A percentile compares a stretch with the other conserved stretches of the same genome.
Conservation (phyloP, 2,797 vertebrate genomes). For the Falco rusticolus region DNA sequence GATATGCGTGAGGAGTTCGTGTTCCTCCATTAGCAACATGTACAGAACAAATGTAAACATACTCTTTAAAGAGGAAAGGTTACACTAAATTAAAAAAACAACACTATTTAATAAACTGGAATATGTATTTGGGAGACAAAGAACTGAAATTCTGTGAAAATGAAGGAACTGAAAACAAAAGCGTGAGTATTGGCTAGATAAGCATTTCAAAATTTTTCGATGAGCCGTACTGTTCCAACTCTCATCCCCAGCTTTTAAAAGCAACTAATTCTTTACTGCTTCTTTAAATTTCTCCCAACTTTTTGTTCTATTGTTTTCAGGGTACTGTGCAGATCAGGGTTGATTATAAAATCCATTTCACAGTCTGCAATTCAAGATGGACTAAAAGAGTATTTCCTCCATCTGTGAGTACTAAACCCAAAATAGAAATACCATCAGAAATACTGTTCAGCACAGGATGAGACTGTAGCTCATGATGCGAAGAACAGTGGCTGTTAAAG, state of each 20-base stretch:
- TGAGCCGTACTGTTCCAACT: constrained; percentile 32
- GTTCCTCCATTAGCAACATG: neutral
- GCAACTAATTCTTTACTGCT: neutral
- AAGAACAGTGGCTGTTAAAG: neutral
- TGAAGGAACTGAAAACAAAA: constrained; percentile 19
- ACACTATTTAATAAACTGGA: neutral
- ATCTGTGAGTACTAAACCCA: neutral
- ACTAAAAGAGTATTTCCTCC: neutral
- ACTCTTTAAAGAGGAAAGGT: constrained; percentile 7
- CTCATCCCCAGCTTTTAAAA: neutral
- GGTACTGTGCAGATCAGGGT: neutral
- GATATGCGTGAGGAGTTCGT: neutral
- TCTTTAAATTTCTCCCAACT: neutral
- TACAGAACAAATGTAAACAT: constrained; percentile 42
- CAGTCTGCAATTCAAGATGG: neutral
- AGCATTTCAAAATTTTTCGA: constrained; percentile 35
- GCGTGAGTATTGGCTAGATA: neutral
- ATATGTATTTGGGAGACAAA: constrained; percentile 31
- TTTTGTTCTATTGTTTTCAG: constrained; percentile 9
- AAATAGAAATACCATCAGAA: neutral
- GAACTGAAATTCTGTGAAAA: constrained; percentile 35
- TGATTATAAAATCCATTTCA: neutral
- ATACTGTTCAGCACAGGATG: neutral
- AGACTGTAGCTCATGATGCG: neutral
- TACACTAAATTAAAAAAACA: constrained; percentile 14